A percentile compares a stretch with the other conserved stretches of the same genome.
These are phyloP conservation scores for Calidris pygmaea DNA, from an alignment of 2,113 vertebrate genomes.

Conservation along the genomic window DNA sequence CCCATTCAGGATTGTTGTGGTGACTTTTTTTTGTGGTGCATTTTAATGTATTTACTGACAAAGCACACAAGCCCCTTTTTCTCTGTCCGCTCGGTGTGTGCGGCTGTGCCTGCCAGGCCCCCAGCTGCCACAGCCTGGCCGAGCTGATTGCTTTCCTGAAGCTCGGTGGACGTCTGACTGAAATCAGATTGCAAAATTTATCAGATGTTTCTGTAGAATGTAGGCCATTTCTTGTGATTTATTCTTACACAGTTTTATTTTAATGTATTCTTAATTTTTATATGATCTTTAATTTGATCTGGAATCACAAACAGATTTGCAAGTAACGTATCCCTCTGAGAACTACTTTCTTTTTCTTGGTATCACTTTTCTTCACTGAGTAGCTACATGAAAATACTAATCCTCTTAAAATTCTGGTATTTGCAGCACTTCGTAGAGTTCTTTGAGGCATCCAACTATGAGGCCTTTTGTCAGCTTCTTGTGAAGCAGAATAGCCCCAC, in stretches of 20 bases:
- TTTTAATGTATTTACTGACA: neutral
- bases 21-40: neutral
- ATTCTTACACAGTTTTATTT: neutral
- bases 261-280: neutral
- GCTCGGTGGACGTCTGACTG: neutral
- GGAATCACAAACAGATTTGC: neutral
- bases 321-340: neutral
- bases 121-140: neutral
- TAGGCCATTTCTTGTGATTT: neutral
- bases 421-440: neutral
- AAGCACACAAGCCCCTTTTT: accelerated
- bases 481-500: neutral
- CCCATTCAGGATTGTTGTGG: neutral
- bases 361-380: neutral
- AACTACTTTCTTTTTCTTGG: neutral
- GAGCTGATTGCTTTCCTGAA: neutral
- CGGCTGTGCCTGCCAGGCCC: neutral
- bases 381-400: neutral
- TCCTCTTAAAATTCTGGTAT: neutral
- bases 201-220: neutral
- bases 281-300: neutral
- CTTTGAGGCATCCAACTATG: neutral
- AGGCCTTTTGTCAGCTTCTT: neutral
- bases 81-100: neutral
- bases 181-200: neutral